A percentile compares a stretch with the other conserved stretches of the same genome.
Conservation (phyloP, 2,888 invertebrate species). For the Gnatocerus cornutus region DNA sequence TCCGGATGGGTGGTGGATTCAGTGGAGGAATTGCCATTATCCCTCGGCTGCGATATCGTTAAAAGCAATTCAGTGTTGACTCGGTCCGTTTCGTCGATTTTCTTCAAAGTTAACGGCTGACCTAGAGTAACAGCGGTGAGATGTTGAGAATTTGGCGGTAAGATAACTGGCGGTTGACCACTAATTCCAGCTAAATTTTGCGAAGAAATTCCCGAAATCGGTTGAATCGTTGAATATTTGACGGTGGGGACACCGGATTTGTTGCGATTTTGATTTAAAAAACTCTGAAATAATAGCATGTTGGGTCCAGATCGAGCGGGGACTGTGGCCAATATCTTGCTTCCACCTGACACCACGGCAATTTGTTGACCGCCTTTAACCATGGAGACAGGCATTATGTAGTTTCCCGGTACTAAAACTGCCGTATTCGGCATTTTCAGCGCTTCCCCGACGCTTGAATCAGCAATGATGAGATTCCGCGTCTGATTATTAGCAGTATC, state of each 20-base stretch:
- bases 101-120: slow-evolving; percentile 69
- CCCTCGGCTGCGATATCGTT: slow-evolving; percentile 67
- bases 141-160: slow-evolving; percentile 68
- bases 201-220: slow-evolving; percentile 69
- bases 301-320: slow-evolving; percentile 75
- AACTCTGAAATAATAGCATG: slow-evolving; percentile 78
- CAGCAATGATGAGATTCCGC: slow-evolving; percentile 77
- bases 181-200: slow-evolving; percentile 68
- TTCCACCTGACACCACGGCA: slow-evolving; percentile 82
- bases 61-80: slow-evolving; percentile 66
- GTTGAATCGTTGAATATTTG: slow-evolving; percentile 71
- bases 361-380: slow-evolving; percentile 83
- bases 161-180: slow-evolving; percentile 69
- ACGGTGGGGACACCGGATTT: slow-evolving; percentile 74
- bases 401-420: slow-evolving; percentile 82
- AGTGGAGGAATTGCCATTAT: slow-evolving; percentile 49
- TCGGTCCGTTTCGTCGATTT: slow-evolving; percentile 66
- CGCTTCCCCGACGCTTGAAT: slow-evolving; percentile 77
- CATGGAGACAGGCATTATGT: slow-evolving; percentile 81
- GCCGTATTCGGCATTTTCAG: slow-evolving; percentile 79
- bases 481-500: slow-evolving; percentile 68
- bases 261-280: slow-evolving; percentile 79
- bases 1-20: slow-evolving; percentile 60
- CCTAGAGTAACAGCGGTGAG: slow-evolving; percentile 67
- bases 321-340: slow-evolving; percentile 74